Base-by-base conservation (phyloP, 2,888 invertebrate species). In the Tetragonisca angustula region DNA sequence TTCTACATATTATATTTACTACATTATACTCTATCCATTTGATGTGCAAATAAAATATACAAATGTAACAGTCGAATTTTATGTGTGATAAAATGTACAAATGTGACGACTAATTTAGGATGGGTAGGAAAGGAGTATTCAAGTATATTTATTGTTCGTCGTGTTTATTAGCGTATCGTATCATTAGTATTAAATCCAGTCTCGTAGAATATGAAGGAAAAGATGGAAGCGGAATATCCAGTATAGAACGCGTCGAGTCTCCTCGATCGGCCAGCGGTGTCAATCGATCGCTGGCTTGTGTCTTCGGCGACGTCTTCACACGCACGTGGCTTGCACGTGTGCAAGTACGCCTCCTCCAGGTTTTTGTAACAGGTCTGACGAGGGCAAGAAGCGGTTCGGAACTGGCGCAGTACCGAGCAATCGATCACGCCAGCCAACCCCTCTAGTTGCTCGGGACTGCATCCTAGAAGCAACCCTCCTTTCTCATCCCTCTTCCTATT, bases 371-470 rank as follows among this genome's bases (percentile, higher is more conserved):
- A 73, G 72, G 73, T 73, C 72, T 36, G 81, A 81, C 74, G 82
- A 84, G 76, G 74, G 78, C 81, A 81, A 81, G 81, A 81, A 81
- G 81, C 81, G 81, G 68, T 78, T 78, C 77, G 62, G 59, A 81
- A 81, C 77, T 85, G 81, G 87, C 79, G 83, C 76, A 77, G 83
- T 80, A 79, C 81, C 85, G 76, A 61, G 81, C 85, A 85, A 88
- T 88, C 89, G 88, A 88, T 89, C 89, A 88, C 79, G 80, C 74
- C 81, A 69, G 82, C 78, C 82, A 64, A 54, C 62, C 68, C 49
- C 67, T 43, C 67, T n/a, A 64, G 24, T 32, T 36, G 9, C 11
- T 43, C 43, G 43, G 43, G 9, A 43, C 72, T 36, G 24, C 36
- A 19, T 52, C 32, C 49, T 21, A 24, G 50, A 61, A 21, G 17